Conservation (phyloP, 1,140 invertebrate species). For the Drosophila triauraria region DNA sequence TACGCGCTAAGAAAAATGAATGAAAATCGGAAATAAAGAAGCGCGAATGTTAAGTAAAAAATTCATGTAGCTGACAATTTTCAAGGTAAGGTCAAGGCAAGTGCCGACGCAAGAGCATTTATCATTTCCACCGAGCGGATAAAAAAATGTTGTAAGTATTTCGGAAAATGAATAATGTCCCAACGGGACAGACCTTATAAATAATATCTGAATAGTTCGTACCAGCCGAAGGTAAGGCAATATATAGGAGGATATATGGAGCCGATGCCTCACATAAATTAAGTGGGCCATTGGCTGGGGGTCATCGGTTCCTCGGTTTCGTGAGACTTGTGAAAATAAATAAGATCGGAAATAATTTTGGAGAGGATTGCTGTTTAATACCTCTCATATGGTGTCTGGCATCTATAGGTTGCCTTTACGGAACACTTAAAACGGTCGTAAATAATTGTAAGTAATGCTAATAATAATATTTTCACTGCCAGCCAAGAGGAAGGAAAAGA, state of each 20-base stretch:
- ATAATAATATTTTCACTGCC: conserved; percentile 61
- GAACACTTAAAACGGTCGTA: conserved; percentile 42
- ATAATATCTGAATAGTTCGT: conserved; percentile 44
- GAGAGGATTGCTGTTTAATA: conserved; percentile 64
- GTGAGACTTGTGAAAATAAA: conserved; percentile 35
- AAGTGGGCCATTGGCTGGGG: conserved; percentile 46
- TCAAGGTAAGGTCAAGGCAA: conserved; percentile 78
- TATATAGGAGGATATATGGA: neutral
- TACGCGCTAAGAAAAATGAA: conserved; percentile 53
- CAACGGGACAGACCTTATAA: conserved; percentile 34
- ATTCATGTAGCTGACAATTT: conserved; percentile 61
- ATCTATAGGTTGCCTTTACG: conserved; percentile 16
- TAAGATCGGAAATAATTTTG: conserved; percentile 17
- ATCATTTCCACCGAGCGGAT: conserved; percentile 43
- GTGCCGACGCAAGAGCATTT: conserved; percentile 64
- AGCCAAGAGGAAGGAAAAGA: neutral
- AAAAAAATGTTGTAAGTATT: conserved; percentile 27
- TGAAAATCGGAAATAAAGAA: conserved; percentile 31
- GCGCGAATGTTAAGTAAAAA: conserved; percentile 39
- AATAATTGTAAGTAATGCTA: conserved; percentile 64
- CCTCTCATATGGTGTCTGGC: conserved; percentile 40
- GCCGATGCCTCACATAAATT: conserved; percentile 29
- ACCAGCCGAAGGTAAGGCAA: conserved; percentile 23
- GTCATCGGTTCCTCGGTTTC: conserved; percentile 36
- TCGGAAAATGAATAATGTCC: conserved; percentile 33